Percentiles rank a stretch among this genome's conserved stretches.
Evolutionary conservation across 2,888 invertebrate species (phyloP).

Genomic region (Hirtodrosophila histrioides): DNA sequence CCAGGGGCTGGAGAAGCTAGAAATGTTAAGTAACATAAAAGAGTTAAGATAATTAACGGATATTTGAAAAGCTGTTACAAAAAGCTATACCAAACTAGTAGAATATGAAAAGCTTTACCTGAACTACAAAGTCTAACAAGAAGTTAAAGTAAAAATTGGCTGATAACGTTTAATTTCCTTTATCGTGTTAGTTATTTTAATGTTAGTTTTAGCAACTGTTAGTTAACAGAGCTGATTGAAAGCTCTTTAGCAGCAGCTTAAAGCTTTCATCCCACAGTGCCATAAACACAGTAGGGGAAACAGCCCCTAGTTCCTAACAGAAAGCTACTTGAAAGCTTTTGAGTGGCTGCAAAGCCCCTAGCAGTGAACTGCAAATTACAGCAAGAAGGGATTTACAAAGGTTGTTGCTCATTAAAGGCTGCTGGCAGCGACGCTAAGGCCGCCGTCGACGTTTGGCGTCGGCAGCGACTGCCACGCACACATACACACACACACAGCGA

Average conservation of each 20-base stretch:
- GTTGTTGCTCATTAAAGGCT: constrained; percentile 45
- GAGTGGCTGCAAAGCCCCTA: constrained; percentile 24
- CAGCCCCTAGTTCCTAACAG: constrained; percentile 10
- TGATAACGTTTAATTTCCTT: too few species aligned
- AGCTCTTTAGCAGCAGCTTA: constrained; percentile 20
- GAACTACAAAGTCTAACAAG: neutral
- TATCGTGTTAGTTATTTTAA: too few species aligned
- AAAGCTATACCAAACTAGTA: too few species aligned
- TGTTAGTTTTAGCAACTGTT: neutral
- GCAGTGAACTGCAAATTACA: constrained; percentile 20
- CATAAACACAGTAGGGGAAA: constrained; percentile 39
- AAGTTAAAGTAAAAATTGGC: too few species aligned
- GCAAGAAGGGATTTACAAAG: constrained; percentile 38
- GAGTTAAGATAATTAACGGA: neutral
- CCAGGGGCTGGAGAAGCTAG: neutral
- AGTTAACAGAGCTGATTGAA: constrained; percentile 11
- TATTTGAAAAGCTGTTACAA: too few species aligned
- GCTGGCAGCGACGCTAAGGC: constrained; percentile 21
- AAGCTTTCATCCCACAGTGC: constrained; percentile 19
- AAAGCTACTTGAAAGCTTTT: constrained; percentile 28
- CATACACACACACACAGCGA: constrained; percentile 6
- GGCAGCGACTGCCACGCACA: constrained; percentile 1
- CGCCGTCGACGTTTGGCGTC: neutral
- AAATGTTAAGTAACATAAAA: too few species aligned
- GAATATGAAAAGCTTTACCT: neutral